Conservation (phyloP, 1,140 invertebrate species). For the Ostrea edulis region DNA sequence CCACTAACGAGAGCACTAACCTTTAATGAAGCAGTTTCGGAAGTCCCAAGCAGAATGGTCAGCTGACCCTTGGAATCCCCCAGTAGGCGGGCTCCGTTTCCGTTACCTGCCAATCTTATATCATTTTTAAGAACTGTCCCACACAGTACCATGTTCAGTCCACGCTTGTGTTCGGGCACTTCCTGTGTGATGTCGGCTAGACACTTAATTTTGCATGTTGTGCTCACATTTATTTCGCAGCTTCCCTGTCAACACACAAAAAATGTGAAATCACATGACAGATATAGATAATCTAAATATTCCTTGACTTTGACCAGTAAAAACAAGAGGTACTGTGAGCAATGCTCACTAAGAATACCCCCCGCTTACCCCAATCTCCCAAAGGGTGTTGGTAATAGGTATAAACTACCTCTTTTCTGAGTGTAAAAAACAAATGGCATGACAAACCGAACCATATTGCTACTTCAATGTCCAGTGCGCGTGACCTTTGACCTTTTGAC, state of each 20-base stretch:
- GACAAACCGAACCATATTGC: no score
- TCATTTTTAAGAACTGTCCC: background rate
- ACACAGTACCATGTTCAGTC: constrained; percentile 12
- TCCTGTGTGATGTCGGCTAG: background rate
- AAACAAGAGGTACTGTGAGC: no score
- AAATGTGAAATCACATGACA: background rate
- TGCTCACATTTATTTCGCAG: background rate
- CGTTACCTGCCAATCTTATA: background rate
- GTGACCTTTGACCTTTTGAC: no score
- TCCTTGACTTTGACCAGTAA: no score
- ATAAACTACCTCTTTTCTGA: no score
- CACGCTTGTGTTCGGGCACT: constrained; percentile 22
- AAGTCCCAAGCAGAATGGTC: background rate
- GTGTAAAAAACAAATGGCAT: no score
- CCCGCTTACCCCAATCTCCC: no score
- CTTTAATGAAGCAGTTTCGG: background rate
- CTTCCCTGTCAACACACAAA: background rate
- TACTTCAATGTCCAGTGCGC: no score
- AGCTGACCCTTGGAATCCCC: background rate
- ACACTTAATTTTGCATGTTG: background rate
- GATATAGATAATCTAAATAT: no score
- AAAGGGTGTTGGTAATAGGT: no score
- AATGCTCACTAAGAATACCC: no score
- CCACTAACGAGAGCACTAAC: background rate
- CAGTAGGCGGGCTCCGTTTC: background rate